Evolutionary conservation across 2,888 invertebrate species (phyloP).

Genomic region (Steromphala cineraria): DNA sequence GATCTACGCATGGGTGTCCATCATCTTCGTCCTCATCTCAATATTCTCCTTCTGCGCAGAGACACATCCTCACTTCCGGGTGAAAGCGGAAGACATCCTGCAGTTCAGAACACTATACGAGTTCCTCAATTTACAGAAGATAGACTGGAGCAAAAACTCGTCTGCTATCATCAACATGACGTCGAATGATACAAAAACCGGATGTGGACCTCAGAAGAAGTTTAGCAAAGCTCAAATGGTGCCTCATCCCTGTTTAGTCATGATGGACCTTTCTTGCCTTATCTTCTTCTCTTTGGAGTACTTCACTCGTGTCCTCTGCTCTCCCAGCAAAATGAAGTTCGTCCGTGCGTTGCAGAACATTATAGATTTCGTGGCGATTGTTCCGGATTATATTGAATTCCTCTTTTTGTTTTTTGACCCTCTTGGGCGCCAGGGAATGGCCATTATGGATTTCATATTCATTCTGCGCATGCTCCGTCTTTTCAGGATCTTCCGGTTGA

Average conservation of each 20-base stretch:
- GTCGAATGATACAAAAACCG: neutral
- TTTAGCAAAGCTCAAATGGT: slow-evolving; percentile 35
- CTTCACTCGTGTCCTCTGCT: slow-evolving; percentile 64
- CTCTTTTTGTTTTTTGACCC: slow-evolving; percentile 55
- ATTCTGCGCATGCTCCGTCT: slow-evolving; percentile 69
- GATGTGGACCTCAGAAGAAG: neutral
- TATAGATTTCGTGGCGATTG: slow-evolving; percentile 69
- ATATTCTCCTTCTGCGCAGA: slow-evolving; percentile 71
- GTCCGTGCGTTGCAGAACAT: slow-evolving; percentile 67
- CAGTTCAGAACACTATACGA: slow-evolving; percentile 37
- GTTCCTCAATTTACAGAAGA: slow-evolving; percentile 39
- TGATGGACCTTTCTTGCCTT: slow-evolving; percentile 68
- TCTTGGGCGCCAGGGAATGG: slow-evolving; percentile 48
- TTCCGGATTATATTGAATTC: slow-evolving; percentile 70
- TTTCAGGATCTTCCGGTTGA: slow-evolving; percentile 69
- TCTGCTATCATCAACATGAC: slow-evolving; percentile 1
- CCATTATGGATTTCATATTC: slow-evolving; percentile 68
- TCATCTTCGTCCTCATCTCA: slow-evolving; percentile 68
- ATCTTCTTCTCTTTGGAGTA: slow-evolving; percentile 71
- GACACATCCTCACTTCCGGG: slow-evolving; percentile 65
- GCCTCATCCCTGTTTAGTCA: slow-evolving; percentile 63
- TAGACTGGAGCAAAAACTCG: slow-evolving; percentile 19
- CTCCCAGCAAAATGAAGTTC: slow-evolving; percentile 66
- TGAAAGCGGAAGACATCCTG: slow-evolving; percentile 36
- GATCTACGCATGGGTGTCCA: slow-evolving; percentile 69